These are phyloP conservation scores for Pyxicephalus adspersus DNA, from an alignment of 2,113 vertebrate species.

Conservation along the genomic window DNA sequence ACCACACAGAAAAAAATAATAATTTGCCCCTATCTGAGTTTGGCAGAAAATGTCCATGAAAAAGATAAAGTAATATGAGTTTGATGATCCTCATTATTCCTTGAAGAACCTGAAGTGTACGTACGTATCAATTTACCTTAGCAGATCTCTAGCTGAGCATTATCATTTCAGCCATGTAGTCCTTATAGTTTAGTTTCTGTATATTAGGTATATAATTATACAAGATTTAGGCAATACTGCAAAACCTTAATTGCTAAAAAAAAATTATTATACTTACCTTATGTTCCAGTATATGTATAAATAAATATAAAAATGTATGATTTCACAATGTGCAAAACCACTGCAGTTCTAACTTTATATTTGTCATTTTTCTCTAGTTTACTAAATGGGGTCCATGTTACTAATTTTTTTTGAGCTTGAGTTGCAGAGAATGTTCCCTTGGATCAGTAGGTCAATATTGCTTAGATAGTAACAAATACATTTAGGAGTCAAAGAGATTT, in stretches of 20 bases:
- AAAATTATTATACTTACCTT: not conserved
- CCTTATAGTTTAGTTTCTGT: slow-evolving; percentile 7
- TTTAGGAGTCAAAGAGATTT: no score
- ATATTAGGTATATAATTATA: slow-evolving; percentile 23
- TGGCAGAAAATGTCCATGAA: slow-evolving; percentile 51
- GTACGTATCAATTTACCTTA: slow-evolving; percentile 52
- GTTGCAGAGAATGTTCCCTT: no score
- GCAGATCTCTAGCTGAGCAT: slow-evolving; percentile 43
- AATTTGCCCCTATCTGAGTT: slow-evolving; percentile 54
- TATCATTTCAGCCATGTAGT: slow-evolving; percentile 31
- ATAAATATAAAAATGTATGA: no score
- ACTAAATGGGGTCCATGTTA: no score
- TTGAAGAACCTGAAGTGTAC: slow-evolving; percentile 46
- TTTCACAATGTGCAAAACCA: no score
- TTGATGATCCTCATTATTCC: slow-evolving; percentile 56
- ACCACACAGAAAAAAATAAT: slow-evolving; percentile 45
- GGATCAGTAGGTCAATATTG: no score
- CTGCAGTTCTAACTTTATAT: no score
- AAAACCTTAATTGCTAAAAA: not conserved
- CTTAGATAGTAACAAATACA: no score
- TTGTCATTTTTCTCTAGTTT: no score
- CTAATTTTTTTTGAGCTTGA: no score
- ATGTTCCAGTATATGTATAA: no score
- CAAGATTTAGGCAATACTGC: slow-evolving; percentile 25
- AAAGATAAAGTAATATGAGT: slow-evolving; percentile 48